Evolutionary conservation across 2,113 vertebrate genomes (phyloP).

Genomic region (Indicator indicator): DNA sequence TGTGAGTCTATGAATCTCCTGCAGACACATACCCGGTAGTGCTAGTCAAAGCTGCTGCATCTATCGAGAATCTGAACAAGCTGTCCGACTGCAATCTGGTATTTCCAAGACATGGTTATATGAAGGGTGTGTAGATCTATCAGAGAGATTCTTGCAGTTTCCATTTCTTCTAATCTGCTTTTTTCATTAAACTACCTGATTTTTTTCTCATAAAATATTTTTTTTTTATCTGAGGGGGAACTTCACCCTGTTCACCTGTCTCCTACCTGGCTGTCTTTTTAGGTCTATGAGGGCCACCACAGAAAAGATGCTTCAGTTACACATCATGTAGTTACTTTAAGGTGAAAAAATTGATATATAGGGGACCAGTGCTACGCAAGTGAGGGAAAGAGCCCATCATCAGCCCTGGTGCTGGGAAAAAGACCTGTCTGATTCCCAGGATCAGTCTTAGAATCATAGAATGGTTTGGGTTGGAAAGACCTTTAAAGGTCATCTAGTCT

Average conservation of each 20-base stretch:
- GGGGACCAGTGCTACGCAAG: background rate
- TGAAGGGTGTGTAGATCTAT: background rate
- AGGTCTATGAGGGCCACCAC: background rate
- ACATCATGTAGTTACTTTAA: background rate
- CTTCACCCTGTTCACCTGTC: background rate
- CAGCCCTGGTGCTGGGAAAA: background rate
- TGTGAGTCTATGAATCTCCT: background rate
- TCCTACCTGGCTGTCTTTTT: background rate
- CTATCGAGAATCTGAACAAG: background rate
- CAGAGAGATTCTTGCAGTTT: background rate
- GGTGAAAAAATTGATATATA: fast-evolving
- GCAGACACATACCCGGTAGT: background rate
- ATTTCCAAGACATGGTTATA: background rate
- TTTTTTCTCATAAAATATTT: background rate
- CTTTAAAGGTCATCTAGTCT: too few species aligned
- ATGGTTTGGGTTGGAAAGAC: too few species aligned
- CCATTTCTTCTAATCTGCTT: background rate
- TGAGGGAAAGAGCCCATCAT: background rate
- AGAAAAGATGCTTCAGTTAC: background rate
- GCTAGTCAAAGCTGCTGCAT: background rate
- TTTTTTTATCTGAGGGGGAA: background rate
- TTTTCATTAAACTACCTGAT: background rate
- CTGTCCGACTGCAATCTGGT: background rate
- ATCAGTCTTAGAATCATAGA: too few species aligned
- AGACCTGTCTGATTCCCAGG: background rate